Evolutionary conservation across 2,113 vertebrate species (phyloP).

Genomic region (Phycodurus eques): DNA sequence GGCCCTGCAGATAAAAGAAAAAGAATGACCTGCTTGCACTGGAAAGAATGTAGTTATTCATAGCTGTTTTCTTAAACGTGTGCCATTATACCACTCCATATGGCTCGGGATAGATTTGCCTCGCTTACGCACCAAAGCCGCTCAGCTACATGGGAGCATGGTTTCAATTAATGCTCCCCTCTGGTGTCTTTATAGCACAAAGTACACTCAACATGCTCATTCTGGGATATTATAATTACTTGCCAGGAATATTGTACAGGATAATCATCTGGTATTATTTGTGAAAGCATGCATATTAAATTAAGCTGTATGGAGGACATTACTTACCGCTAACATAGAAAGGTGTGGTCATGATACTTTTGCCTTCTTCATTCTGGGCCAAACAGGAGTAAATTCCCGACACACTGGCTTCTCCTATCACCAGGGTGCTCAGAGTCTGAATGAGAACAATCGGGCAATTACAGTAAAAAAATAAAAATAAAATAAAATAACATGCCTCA

Average conservation of each 20-base stretch:
- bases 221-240: constrained; percentile 32
- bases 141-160: constrained; percentile 58
- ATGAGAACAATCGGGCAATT: constrained; percentile 6
- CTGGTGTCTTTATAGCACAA: constrained; percentile 62
- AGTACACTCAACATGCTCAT: constrained; percentile 60
- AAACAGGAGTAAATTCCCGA: constrained; percentile 79
- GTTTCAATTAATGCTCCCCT: constrained; percentile 71
- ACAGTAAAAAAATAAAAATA: constrained; percentile 15
- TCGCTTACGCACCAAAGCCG: constrained; percentile 48
- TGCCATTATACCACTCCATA: constrained; percentile 58
- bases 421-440: constrained; percentile 79
- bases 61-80: constrained; percentile 56
- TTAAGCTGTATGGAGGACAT: not conserved
- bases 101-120: constrained; percentile 55
- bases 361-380: constrained; percentile 72
- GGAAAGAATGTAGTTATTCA: constrained; percentile 54
- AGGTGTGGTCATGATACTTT: constrained; percentile 52
- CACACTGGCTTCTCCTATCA: constrained; percentile 51
- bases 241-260: not conserved
- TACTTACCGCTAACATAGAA: constrained; percentile 84
- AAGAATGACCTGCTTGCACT: constrained; percentile 54
- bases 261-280: not conserved
- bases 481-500: not conserved
- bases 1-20: constrained; percentile 11
- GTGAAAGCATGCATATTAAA: not conserved